These are phyloP conservation scores for Nipponia nippon DNA, from an alignment of 2,113 vertebrate species.

Conservation along the genomic window DNA sequence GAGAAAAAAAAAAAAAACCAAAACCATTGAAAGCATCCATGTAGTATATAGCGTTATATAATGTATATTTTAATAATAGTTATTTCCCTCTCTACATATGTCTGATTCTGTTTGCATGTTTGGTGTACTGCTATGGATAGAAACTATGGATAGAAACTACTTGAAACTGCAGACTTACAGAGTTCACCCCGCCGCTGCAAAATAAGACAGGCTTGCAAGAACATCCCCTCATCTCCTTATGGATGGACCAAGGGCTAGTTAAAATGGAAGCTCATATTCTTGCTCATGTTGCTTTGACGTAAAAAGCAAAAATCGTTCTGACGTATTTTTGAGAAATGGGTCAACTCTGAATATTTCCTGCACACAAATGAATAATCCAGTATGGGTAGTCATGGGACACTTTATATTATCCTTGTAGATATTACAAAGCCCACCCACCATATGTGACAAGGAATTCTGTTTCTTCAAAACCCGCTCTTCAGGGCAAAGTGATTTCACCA, in stretches of 20 bases:
- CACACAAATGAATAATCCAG: not conserved
- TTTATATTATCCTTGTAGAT: not conserved
- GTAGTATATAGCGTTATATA: not conserved
- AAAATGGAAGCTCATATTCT: not conserved
- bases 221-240: not conserved
- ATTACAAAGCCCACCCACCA: not conserved
- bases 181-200: not conserved
- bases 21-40: not conserved
- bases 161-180: not conserved
- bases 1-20: not conserved
- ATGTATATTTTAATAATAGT: not conserved
- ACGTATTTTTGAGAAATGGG: not conserved
- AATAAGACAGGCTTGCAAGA: not conserved
- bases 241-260: not conserved
- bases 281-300: not conserved
- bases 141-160: not conserved
- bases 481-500: not conserved
- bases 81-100: not conserved
- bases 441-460: not conserved
- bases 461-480: not conserved
- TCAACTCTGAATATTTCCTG: not conserved
- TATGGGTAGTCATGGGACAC: not conserved
- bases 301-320: not conserved
- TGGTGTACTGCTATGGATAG: not conserved
- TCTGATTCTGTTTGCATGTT: not conserved